phyloP scores from a whole-genome alignment of 2,113 vertebrate genomes.

The Symphodus melops region DNA sequence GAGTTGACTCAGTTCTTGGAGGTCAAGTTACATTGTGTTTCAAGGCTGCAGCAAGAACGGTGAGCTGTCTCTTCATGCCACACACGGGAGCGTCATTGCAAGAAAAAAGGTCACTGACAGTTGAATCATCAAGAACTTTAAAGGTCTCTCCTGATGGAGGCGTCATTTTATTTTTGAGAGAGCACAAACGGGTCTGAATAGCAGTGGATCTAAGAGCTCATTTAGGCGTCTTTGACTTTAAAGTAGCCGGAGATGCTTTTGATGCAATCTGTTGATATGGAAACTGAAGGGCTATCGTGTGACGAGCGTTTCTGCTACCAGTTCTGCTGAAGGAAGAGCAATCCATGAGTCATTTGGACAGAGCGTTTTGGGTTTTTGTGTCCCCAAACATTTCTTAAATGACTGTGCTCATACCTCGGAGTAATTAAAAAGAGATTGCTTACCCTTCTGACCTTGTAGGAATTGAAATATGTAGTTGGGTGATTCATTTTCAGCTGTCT shows the following conservation, averaged over 20 bases:
- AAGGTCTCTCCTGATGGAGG: conserved; percentile 30
- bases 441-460: conserved; percentile 6
- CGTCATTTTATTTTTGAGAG: conserved; percentile 10
- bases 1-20: conserved; percentile 47
- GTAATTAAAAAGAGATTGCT: background rate
- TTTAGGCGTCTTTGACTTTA: background rate
- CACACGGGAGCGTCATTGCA: conserved; percentile 39
- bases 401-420: background rate
- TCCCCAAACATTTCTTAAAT: background rate
- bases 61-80: conserved; percentile 44
- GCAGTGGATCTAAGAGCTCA: background rate
- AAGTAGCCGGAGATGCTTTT: conserved; percentile 41
- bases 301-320: conserved; percentile 37
- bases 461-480: background rate
- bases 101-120: conserved; percentile 58
- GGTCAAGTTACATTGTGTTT: conserved; percentile 69
- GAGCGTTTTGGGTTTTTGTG: conserved; percentile 9
- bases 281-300: conserved; percentile 62
- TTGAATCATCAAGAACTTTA: conserved; percentile 45
- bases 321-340: conserved; percentile 29
- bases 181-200: conserved; percentile 16
- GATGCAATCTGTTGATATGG: conserved; percentile 63
- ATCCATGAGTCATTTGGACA: conserved; percentile 34
- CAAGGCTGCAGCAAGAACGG: conserved; percentile 26
- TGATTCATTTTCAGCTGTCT: conserved; percentile 9